phyloP scores from a whole-genome alignment of 2,888 invertebrate genomes.

The Willowsia nigromaculata region DNA sequence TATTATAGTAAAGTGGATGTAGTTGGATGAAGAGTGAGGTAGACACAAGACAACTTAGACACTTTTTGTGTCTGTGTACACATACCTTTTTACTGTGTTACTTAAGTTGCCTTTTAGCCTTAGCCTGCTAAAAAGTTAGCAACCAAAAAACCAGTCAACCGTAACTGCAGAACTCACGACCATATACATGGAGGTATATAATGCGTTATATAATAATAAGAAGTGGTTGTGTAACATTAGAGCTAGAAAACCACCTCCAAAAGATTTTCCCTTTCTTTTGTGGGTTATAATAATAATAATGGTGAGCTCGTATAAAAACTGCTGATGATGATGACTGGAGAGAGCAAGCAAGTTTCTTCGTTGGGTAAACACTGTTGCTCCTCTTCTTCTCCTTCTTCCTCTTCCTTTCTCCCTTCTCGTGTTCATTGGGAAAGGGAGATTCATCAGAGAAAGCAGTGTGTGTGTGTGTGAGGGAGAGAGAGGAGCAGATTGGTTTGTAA shows the following conservation, averaged over 20 bases:
- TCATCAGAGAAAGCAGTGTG: too few species aligned
- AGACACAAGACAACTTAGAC: conserved; percentile 48
- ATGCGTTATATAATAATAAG: neutral
- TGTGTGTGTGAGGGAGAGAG: too few species aligned
- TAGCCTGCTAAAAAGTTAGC: conserved; percentile 42
- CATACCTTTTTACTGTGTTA: neutral
- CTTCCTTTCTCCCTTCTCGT: neutral
- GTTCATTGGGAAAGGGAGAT: conserved; percentile 34
- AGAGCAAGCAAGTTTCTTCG: neutral
- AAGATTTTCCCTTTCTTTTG: conserved; percentile 12
- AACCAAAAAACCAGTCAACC: conserved; percentile 51
- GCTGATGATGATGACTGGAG: too few species aligned
- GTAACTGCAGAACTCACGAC: conserved; percentile 22
- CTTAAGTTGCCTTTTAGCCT: conserved; percentile 30
- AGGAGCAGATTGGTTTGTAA: conserved; percentile 51
- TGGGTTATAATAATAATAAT: conserved; percentile 30
- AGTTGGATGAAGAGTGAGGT: neutral
- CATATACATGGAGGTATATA: neutral
- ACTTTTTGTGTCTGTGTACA: conserved; percentile 31
- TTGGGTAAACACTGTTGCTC: conserved; percentile 71
- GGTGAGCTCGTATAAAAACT: neutral
- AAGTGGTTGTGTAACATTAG: neutral
- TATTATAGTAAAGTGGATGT: conserved; percentile 22
- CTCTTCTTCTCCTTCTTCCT: conserved; percentile 5
- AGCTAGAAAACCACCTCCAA: neutral